phyloP scores from a whole-genome alignment of 2,113 vertebrate genomes.

The Laticauda colubrina region DNA sequence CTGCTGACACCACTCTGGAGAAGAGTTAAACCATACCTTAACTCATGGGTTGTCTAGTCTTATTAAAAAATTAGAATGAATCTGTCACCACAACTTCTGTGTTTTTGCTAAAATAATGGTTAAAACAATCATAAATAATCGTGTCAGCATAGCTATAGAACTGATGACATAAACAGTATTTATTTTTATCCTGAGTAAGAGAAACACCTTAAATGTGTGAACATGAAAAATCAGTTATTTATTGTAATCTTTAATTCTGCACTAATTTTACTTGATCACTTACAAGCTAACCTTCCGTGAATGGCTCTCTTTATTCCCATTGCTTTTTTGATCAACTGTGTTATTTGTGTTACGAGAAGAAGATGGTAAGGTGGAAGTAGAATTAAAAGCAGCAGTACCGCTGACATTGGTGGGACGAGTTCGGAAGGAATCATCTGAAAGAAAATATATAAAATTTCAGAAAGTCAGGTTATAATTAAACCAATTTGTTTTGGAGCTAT shows the following conservation, averaged over 20 bases:
- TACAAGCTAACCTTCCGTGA: constrained; percentile 85
- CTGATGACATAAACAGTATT: not conserved
- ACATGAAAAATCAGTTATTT: not conserved
- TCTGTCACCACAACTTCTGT: not conserved
- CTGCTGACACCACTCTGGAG: too few relatives aligned
- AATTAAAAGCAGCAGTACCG: constrained; percentile 67
- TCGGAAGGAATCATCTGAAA: constrained; percentile 82
- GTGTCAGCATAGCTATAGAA: not conserved
- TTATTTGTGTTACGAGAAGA: constrained; percentile 77
- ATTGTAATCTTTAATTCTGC: not conserved
- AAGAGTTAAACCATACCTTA: not conserved
- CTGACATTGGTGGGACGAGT: constrained; percentile 69
- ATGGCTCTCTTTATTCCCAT: constrained; percentile 78
- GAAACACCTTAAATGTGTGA: not conserved
- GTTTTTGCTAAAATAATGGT: not conserved
- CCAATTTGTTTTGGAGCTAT: not conserved
- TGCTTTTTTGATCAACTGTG: constrained; percentile 76
- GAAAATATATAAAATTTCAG: constrained; percentile 26
- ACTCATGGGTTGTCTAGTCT: not conserved
- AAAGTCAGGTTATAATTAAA: not conserved
- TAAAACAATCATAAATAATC: not conserved
- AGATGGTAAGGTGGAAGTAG: constrained; percentile 67
- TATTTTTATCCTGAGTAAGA: not conserved
- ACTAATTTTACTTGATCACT: constrained; percentile 56
- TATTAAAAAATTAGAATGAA: not conserved